Base-by-base conservation (phyloP, 2,113 vertebrate species). In the Pygoscelis antarcticus region DNA sequence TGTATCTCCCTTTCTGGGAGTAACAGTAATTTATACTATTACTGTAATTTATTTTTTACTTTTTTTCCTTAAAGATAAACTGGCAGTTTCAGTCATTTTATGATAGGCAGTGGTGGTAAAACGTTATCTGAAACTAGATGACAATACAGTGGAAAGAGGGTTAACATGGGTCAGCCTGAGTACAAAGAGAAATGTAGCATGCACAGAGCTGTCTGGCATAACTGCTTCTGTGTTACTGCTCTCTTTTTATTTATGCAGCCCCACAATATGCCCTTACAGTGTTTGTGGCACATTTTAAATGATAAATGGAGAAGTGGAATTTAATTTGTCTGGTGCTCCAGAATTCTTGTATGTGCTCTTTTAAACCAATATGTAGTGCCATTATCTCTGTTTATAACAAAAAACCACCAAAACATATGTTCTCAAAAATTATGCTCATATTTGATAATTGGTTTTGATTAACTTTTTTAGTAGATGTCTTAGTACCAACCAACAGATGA, bases 21-120 rank as follows among this genome's bases (percentile, higher is more conserved):
- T 10, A 94, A 34, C 89, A 92, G 76, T 76, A 86, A 90, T 95
- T 93, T 96, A 74, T 80, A 52, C 75, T 93, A 89, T 68, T 84
- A 81, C 42, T 62, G 15, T 79, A 78, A 80, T 94, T 87, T 95
- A 80, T 66, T 96, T 97, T 94, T 89, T 54, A 46, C 69, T 82
- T 91, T 75, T 70, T 88, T 81, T 62, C 77, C 74, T 76, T 76
- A 34, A 69, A 94, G 90, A 92, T 92, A 75, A 94, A 83, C 95
- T 90, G 93, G 55, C 68, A 90, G 61, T 70, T 96, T 89, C 54
- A 47, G 55, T 61, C 49, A 46, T 92, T 94, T 95, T 79, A 19
- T 75, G 64, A 62, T 90, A 46, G 32, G 80, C 87, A 74, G 83
- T 27, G 62, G 32, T 92, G 93, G 93, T 49, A 71, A 95, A 94